Evolutionary conservation across 2,888 invertebrate genomes (phyloP).

Genomic region (Monoplex corrugatus): DNA sequence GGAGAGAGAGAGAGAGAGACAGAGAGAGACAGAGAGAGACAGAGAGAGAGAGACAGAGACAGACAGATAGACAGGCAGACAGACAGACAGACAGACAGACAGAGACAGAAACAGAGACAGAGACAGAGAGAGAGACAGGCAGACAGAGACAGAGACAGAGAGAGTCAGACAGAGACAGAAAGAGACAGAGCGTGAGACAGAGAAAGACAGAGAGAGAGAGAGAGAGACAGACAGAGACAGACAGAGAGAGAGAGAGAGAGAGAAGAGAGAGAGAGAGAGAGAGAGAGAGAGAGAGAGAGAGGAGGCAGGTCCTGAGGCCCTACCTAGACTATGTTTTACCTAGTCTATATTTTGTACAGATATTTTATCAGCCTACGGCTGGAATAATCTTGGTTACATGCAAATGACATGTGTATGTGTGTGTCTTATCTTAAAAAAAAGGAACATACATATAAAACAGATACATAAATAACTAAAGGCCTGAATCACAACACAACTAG

Average conservation of each 20-base stretch:
- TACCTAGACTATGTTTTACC: no score
- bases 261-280: neutral
- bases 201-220: neutral
- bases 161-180: neutral
- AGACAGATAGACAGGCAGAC: no score
- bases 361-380: no score
- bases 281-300: conserved; percentile 5
- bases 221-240: neutral
- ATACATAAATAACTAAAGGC: neutral
- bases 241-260: neutral
- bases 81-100: no score
- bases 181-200: neutral
- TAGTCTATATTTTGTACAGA: no score
- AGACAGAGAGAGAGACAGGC: no score
- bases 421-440: neutral
- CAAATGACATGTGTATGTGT: no score
- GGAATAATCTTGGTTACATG: no score
- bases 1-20: neutral
- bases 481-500: no score
- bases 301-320: no score
- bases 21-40: neutral
- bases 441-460: neutral
- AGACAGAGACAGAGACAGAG: no score
- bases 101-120: no score
- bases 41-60: neutral